These are phyloP conservation scores for Elgaria multicarinata DNA, from an alignment of 2,113 vertebrate species.

Conservation along the genomic window DNA sequence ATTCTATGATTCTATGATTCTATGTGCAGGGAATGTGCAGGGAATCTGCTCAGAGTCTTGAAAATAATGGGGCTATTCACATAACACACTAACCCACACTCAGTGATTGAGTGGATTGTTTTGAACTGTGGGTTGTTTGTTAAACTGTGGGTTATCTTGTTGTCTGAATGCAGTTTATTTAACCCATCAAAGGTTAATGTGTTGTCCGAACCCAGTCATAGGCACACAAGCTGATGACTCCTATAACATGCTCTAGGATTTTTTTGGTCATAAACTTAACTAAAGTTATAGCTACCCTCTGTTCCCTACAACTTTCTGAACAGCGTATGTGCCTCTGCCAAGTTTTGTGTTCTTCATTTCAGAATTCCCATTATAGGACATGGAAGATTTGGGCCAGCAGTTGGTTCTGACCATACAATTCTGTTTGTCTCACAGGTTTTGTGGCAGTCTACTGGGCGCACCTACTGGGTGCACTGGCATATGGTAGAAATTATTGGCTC, in stretches of 20 bases:
- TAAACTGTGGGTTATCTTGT: too few relatives aligned
- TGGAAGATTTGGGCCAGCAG: not conserved
- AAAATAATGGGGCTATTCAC: too few relatives aligned
- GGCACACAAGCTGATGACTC: not conserved
- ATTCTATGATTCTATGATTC: too few relatives aligned
- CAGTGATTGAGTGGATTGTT: too few relatives aligned
- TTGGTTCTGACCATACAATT: not conserved
- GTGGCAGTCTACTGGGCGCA: conserved; percentile 86
- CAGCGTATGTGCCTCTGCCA: not conserved
- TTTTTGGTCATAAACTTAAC: not conserved
- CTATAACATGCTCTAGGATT: not conserved
- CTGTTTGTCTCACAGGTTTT: conserved; percentile 81
- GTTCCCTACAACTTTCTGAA: not conserved
- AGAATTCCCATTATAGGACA: not conserved
- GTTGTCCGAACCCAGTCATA: not conserved
- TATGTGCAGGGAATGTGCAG: too few relatives aligned
- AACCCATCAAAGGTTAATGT: too few relatives aligned
- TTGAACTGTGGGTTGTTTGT: too few relatives aligned
- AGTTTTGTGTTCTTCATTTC: not conserved
- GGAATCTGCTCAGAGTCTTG: too few relatives aligned
- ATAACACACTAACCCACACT: too few relatives aligned
- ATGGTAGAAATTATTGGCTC: conserved; percentile 88
- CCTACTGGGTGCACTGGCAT: conserved; percentile 92
- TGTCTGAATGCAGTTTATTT: too few relatives aligned
- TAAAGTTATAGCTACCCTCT: not conserved